These are phyloP conservation scores for Diabrotica undecimpunctata DNA, from an alignment of 1,140 invertebrate species.

Conservation along the genomic window DNA sequence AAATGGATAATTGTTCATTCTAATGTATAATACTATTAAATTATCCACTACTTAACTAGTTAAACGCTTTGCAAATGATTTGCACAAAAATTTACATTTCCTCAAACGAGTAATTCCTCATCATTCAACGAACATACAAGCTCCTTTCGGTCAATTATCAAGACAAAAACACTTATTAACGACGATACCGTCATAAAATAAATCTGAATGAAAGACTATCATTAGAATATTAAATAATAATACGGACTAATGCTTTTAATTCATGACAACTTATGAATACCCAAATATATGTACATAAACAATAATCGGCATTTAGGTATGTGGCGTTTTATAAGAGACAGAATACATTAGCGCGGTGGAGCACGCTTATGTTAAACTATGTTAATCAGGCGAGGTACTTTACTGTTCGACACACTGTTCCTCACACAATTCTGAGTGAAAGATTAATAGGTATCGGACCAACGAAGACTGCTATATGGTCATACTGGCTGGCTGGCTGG, in stretches of 20 bases:
- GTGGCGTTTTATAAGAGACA: conserved; percentile 10
- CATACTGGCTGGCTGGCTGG: too few species aligned
- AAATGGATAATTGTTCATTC: too few species aligned
- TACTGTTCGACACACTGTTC: conserved; percentile 20
- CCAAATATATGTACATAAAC: conserved; percentile 2
- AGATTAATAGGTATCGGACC: conserved; percentile 12
- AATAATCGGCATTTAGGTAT: conserved; percentile 19
- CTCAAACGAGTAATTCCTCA: too few species aligned
- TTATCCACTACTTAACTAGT: too few species aligned
- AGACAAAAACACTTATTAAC: too few species aligned
- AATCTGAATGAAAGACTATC: conserved; percentile 2
- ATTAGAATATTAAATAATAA: conserved; percentile 1
- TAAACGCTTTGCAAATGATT: too few species aligned
- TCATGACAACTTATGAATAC: conserved; percentile 1
- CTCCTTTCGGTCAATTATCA: too few species aligned
- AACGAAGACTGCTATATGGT: conserved; percentile 8
- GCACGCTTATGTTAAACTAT: conserved; percentile 29
- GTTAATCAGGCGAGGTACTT: conserved; percentile 17
- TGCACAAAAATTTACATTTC: too few species aligned
- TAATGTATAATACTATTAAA: too few species aligned
- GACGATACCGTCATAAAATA: not conserved
- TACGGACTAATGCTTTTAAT: not conserved
- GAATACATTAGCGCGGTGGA: conserved; percentile 26
- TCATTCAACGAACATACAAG: too few species aligned
- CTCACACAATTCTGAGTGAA: conserved; percentile 12